These are phyloP conservation scores for Netelia inedita DNA, from an alignment of 2,888 invertebrate genomes.

Conservation along the genomic window DNA sequence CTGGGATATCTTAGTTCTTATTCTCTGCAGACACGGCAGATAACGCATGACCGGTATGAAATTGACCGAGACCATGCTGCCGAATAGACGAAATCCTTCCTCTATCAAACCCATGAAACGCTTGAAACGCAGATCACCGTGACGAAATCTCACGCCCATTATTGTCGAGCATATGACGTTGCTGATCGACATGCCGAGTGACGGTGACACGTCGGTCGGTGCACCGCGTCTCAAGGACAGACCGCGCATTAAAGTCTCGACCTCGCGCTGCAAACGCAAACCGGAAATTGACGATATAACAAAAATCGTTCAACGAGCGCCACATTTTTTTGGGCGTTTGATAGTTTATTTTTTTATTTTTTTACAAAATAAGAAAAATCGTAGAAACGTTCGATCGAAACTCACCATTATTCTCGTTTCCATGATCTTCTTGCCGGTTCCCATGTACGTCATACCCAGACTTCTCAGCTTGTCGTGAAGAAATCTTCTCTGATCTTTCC, in stretches of 20 bases:
- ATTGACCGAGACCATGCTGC: slow-evolving; percentile 92
- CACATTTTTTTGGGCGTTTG: neutral
- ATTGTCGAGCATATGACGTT: slow-evolving; percentile 96
- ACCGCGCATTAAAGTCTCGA: slow-evolving; percentile 90
- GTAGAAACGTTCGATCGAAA: slow-evolving; percentile 60
- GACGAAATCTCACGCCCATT: slow-evolving; percentile 94
- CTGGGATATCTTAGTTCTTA: slow-evolving; percentile 87
- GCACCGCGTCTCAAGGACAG: slow-evolving; percentile 89
- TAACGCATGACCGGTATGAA: slow-evolving; percentile 92
- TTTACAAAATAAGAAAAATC: neutral
- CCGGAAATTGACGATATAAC: slow-evolving; percentile 50
- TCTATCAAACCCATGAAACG: slow-evolving; percentile 95
- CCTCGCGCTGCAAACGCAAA: slow-evolving; percentile 87
- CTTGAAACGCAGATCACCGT: slow-evolving; percentile 91
- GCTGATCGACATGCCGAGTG: slow-evolving; percentile 93
- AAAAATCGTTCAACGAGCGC: slow-evolving; percentile 1
- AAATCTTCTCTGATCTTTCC: slow-evolving; percentile 96
- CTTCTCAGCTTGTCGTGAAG: slow-evolving; percentile 93
- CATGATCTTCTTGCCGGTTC: slow-evolving; percentile 92
- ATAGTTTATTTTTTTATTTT: neutral
- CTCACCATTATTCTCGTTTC: slow-evolving; percentile 94
- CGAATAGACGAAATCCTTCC: slow-evolving; percentile 95
- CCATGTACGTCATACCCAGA: slow-evolving; percentile 95
- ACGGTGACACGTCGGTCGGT: slow-evolving; percentile 91
- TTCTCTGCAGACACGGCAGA: slow-evolving; percentile 86